Evolutionary conservation across 2,113 vertebrate species (phyloP), one percentile per base, ranked within the genome.

Genomic region (Anoura caudifer): DNA sequence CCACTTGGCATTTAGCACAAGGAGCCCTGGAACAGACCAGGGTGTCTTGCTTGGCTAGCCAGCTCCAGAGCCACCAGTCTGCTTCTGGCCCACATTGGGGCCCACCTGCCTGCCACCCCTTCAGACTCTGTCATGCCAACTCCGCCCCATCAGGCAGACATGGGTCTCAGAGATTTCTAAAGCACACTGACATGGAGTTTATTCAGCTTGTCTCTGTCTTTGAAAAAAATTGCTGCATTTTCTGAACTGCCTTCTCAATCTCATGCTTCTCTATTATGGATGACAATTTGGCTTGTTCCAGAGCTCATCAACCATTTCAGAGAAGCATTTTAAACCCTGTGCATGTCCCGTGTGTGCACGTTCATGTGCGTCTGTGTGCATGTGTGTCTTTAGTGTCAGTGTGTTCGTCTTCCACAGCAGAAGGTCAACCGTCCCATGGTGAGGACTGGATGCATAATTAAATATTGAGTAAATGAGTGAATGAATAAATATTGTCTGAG

Each of bases 311-410:
- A 1, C 59, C 6, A 93, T 77, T 88, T 94, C 85, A 36, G 38
- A 92, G 61, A 87, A 77, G 50, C 0, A 33, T 65, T 79, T 81
- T 38, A 77, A 61, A 17, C 2, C 11, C 28, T 14, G 2, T 19
- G 59, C 36, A 36, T 43, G 4, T 56, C 54, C 86, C 0, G 0
- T 52, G 2, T 3, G 1, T 65, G 19, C 67, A 15, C 6, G 9
- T 52, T 16, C 36, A 38, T 38, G 0, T 20, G 24, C n/a, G 10
- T 12, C 13, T 61, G 36, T 54, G 43, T n/a, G 11, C 31, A 15
- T 52, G 41, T 8, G 7, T 45, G 36, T 67, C 45, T 70, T 6
- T 4, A 47, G 9, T 76, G 43, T 56, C 26, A 24, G 15, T 38
- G 11, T 45, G 8, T 77, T n/a, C 5, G 1, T 90, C 54, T 88